Conservation (phyloP, 53 echinoderm and acorn worm genomes). For the Zoroaster sp. region DNA sequence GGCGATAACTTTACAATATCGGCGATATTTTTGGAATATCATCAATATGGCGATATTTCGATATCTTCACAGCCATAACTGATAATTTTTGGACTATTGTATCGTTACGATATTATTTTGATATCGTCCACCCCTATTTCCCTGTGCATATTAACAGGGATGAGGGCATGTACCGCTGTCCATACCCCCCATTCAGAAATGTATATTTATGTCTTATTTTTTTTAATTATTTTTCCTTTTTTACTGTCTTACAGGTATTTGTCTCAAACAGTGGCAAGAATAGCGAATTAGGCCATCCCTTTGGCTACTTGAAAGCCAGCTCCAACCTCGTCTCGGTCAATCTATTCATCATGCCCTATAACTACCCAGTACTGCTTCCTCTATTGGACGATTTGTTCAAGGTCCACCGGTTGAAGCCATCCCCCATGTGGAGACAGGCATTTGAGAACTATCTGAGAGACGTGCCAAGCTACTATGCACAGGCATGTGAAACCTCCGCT, state of each 20-base stretch:
- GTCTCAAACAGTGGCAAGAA: slow-evolving; percentile 86
- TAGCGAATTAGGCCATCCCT: slow-evolving; percentile 81
- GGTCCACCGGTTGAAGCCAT: slow-evolving; percentile 91
- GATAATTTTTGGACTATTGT: too few species aligned
- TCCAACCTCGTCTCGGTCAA: slow-evolving; percentile 84
- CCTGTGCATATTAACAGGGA: too few species aligned
- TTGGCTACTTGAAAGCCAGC: slow-evolving; percentile 97
- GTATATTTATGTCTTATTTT: not conserved
- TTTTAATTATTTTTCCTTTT: not conserved
- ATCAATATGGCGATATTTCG: too few species aligned
- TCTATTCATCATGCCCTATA: slow-evolving; percentile 94
- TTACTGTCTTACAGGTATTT: slow-evolving; percentile 67
- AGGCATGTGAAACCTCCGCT: slow-evolving; percentile 70
- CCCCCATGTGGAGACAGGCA: slow-evolving; percentile 86
- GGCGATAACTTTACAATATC: too few species aligned
- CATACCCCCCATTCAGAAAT: not conserved
- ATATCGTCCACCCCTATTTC: too few species aligned
- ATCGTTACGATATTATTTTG: too few species aligned
- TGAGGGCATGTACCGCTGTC: too few species aligned
- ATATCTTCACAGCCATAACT: too few species aligned
- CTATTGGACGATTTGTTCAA: slow-evolving; percentile 95
- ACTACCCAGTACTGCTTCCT: slow-evolving; percentile 94
- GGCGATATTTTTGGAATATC: too few species aligned
- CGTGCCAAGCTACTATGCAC: slow-evolving; percentile 96
- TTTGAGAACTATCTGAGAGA: slow-evolving; percentile 91